Conservation (phyloP, 2,888 invertebrate genomes). For the Agrilus cyanescens region DNA sequence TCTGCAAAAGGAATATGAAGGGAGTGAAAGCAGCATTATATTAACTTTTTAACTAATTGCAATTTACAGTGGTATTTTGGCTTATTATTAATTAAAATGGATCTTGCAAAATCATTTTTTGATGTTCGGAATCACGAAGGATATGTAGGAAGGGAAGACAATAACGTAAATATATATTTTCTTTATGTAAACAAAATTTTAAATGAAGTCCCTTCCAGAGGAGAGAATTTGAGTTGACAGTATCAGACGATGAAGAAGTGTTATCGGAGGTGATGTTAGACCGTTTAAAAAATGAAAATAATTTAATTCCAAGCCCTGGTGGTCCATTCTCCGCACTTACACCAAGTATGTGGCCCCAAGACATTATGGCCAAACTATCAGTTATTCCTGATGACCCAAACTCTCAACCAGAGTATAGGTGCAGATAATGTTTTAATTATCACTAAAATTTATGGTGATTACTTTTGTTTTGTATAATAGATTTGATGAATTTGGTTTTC, state of each 20-base stretch:
- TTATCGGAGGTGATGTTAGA: conserved; percentile 50
- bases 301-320: conserved; percentile 64
- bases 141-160: conserved; percentile 78
- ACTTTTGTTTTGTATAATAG: conserved; percentile 15
- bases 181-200: conserved; percentile 1
- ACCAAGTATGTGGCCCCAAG: conserved; percentile 95
- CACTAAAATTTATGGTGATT: not conserved
- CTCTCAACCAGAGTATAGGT: conserved; percentile 56
- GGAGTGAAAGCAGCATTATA: no score
- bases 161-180: conserved; percentile 44
- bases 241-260: conserved; percentile 60
- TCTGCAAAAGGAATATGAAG: no score
- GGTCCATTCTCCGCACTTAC: conserved; percentile 92
- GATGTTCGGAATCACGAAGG: conserved; percentile 77
- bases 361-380: conserved; percentile 70
- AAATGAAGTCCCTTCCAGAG: conserved; percentile 37
- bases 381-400: conserved; percentile 65
- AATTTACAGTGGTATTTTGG: no score
- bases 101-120: conserved; percentile 85
- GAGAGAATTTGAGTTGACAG: conserved; percentile 60
- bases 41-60: no score
- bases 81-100: conserved; percentile 46
- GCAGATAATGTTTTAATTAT: conserved; percentile 4
- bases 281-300: conserved; percentile 58
- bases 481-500: conserved; percentile 97